phyloP scores from a whole-genome alignment of 2,888 invertebrate species.

The Mechanitis messenoides region DNA sequence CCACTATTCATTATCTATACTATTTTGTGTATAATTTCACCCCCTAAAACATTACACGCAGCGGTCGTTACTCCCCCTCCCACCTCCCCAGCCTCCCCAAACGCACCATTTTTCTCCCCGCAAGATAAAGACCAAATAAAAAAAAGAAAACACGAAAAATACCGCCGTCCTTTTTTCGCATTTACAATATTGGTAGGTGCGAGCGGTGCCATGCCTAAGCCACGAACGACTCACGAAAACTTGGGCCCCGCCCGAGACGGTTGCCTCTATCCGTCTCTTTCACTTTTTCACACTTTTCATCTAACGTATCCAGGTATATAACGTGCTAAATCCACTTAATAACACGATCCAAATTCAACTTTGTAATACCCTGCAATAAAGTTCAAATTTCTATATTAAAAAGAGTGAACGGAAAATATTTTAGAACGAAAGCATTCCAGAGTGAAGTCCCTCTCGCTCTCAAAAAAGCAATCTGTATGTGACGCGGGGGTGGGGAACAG shows the following conservation, averaged over 20 bases:
- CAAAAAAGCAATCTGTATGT: conserved; percentile 68
- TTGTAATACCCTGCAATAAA: background rate
- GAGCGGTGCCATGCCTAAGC: conserved; percentile 67
- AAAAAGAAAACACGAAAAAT: conserved; percentile 75
- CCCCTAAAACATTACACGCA: conserved; percentile 73
- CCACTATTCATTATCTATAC: conserved; percentile 71
- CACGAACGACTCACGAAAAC: conserved; percentile 75
- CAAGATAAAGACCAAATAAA: conserved; percentile 76
- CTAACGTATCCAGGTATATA: conserved; percentile 34
- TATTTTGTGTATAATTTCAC: conserved; percentile 42
- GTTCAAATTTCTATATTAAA: conserved; percentile 29
- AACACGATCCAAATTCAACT: conserved; percentile 30
- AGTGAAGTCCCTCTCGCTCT: conserved; percentile 73
- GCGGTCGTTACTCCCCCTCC: conserved; percentile 48
- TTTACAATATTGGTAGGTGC: conserved; percentile 39
- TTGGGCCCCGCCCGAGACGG: conserved; percentile 75
- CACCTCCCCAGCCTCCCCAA: conserved; percentile 43
- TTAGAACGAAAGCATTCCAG: conserved; percentile 71
- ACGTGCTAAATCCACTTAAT: conserved; percentile 30
- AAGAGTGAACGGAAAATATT: conserved; percentile 63
- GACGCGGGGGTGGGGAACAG: conserved; percentile 36
- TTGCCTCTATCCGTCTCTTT: conserved; percentile 75
- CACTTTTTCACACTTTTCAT: conserved; percentile 76
- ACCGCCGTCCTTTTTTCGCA: conserved; percentile 57
- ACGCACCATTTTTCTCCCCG: conserved; percentile 71